Evolutionary conservation across 2,888 invertebrate species (phyloP), one percentile per base, ranked within the genome.

Genomic region (Dryococelus australis): DNA sequence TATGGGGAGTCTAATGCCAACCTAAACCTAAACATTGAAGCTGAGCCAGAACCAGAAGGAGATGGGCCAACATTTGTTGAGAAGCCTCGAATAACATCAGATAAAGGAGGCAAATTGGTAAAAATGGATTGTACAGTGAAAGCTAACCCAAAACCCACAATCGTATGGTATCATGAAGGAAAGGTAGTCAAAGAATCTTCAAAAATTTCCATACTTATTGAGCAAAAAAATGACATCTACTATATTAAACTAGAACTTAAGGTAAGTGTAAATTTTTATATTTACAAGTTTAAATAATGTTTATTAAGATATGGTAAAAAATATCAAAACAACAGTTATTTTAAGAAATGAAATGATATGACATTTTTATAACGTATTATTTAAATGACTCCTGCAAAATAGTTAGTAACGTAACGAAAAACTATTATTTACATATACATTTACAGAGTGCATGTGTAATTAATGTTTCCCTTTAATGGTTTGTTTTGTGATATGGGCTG

Each of bases 1-100:
- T 97, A 95, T 92, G 99, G 99, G 89, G 99, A 99, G 94, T 97
- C 98, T 91, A 99, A 98, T 92, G 98, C 99, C 89, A 99, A 99
- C 93, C 94, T 99, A 87, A 98, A 99, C 91, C 94, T 99, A 88
- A 99, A 99, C 92, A 98, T 99, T 92, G 98, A 99, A 94, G 98
- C 99, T 91, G 97, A 97, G 93, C 96, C 97, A n/a, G 97, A 98
- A 93, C 97, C 96, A 0, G 97, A 97, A 93, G 98, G 98, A 85
- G 97, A 98, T 91, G 98, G 98, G 51, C 99, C 99, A 87, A 97
- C 97, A 43, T 99, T 99, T 93, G 95, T 97, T 89, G 97, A 97
- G 91, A 98, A 98, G 92, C 98, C 98, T 43, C 95, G 96, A 89
- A 98, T 98, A 91, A 95, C 97, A 90, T 98, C 97, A 0, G 97